Evolutionary conservation across 2,888 invertebrate species (phyloP).

Genomic region (Hanleya hanleyi): DNA sequence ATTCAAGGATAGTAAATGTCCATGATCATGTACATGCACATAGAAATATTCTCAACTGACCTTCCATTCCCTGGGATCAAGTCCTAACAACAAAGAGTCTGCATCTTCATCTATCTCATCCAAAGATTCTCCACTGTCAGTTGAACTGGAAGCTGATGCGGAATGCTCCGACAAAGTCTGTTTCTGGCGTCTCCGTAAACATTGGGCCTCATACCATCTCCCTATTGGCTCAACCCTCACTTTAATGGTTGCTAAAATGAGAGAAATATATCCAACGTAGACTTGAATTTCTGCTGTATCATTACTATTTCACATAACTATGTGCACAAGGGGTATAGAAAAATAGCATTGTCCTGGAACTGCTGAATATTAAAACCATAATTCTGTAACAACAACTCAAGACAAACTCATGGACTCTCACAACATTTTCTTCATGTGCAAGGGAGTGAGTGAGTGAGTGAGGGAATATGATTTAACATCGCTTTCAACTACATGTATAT

Average conservation of each 20-base stretch:
- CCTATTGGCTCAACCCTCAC: slow-evolving; percentile 68
- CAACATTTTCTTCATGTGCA: no score
- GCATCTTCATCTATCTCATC: slow-evolving; percentile 62
- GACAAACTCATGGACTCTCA: no score
- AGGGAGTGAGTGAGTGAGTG: no score
- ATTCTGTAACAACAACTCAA: no score
- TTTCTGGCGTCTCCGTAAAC: slow-evolving; percentile 59
- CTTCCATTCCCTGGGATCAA: slow-evolving; percentile 98
- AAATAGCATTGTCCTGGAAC: no score
- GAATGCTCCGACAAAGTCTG: slow-evolving; percentile 68
- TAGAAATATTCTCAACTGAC: slow-evolving; percentile 62
- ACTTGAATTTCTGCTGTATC: no score
- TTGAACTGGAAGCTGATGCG: slow-evolving; percentile 57
- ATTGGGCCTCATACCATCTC: slow-evolving; percentile 69
- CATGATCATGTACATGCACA: not conserved
- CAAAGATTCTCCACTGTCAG: slow-evolving; percentile 54
- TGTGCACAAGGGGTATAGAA: no score
- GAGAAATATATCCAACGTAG: no score
- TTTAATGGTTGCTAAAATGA: slow-evolving; percentile 49
- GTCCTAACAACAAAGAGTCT: slow-evolving; percentile 83
- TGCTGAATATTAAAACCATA: no score
- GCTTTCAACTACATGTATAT: no score
- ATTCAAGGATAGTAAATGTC: not conserved
- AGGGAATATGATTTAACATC: no score
- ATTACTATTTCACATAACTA: no score